Percentiles rank a stretch among this genome's conserved stretches.
phyloP scores from a whole-genome alignment of 1,140 invertebrate species.

The Atopsyche davidsoni region DNA sequence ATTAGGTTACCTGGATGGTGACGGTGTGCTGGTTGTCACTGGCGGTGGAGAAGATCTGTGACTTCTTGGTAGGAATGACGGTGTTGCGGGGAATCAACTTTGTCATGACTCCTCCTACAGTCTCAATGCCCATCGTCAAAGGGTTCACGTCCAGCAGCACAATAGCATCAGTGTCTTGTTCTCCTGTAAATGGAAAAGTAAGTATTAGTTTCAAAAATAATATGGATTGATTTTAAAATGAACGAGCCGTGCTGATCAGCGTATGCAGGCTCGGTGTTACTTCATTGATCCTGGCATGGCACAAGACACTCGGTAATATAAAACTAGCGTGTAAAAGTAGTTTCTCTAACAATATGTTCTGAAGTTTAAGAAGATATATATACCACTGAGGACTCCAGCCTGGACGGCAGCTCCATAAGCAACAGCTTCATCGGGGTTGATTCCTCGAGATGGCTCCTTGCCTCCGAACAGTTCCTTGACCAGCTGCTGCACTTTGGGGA shows the following conservation, averaged over 20 bases:
- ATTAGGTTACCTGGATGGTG: constrained; percentile 87
- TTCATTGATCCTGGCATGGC: background rate
- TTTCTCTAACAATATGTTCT: background rate
- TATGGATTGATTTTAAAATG: no score
- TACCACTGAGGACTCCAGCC: constrained; percentile 79
- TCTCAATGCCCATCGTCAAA: constrained; percentile 98
- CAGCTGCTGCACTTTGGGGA: constrained; percentile 97
- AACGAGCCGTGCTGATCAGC: no score
- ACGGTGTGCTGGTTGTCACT: constrained; percentile 99
- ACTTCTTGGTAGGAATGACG: constrained; percentile 99
- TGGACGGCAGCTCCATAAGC: constrained; percentile 99
- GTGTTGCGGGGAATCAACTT: constrained; percentile 98
- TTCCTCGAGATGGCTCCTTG: constrained; percentile 95
- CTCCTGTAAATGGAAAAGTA: constrained; percentile 42
- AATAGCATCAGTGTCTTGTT: constrained; percentile 93
- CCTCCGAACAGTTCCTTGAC: constrained; percentile 99
- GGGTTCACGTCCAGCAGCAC: constrained; percentile 97
- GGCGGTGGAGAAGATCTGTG: constrained; percentile 98
- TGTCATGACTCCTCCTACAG: constrained; percentile 99
- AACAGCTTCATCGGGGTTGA: constrained; percentile 98
- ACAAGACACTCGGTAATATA: background rate
- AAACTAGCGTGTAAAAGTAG: background rate
- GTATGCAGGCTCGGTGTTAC: background rate
- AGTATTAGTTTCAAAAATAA: no score
- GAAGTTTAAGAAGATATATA: constrained; percentile 8